Conservation (phyloP, 1,140 invertebrate genomes). For the Hylyphantes graminicola region DNA sequence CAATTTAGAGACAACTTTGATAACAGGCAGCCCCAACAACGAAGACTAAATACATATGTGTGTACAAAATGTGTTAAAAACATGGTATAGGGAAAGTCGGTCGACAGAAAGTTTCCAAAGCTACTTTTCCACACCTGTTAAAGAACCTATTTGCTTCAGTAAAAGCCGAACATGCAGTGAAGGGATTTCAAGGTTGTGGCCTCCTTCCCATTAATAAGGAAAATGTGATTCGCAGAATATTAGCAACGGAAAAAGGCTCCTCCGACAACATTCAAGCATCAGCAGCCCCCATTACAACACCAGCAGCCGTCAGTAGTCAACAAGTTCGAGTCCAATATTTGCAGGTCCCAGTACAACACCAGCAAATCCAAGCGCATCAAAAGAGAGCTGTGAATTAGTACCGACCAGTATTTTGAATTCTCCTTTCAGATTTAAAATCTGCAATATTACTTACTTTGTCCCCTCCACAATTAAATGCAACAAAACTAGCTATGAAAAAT, state of each 20-base stretch:
- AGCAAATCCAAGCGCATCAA: too few species aligned
- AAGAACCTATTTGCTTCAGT: slow-evolving; percentile 2
- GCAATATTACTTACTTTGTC: too few species aligned
- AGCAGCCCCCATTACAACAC: background rate
- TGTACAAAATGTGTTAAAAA: background rate
- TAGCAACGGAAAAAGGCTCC: background rate
- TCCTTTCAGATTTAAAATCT: too few species aligned
- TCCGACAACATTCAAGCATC: background rate
- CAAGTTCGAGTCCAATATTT: too few species aligned
- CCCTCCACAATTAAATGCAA: too few species aligned
- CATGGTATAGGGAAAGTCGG: background rate
- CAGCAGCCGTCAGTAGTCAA: background rate
- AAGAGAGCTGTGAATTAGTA: too few species aligned
- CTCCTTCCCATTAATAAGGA: background rate
- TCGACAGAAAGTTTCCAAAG: slow-evolving; percentile 3
- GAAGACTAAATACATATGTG: too few species aligned
- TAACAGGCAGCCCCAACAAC: too few species aligned
- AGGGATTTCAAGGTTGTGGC: slow-evolving; percentile 6
- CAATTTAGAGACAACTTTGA: too few species aligned
- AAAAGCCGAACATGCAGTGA: slow-evolving; percentile 3
- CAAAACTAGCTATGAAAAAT: too few species aligned
- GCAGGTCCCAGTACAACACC: too few species aligned
- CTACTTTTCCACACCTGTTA: slow-evolving; percentile 1
- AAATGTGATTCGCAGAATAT: slow-evolving; percentile 3
- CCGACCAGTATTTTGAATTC: too few species aligned